phyloP scores from a whole-genome alignment of 2,888 invertebrate species.

The Muschampia plurimacula region DNA sequence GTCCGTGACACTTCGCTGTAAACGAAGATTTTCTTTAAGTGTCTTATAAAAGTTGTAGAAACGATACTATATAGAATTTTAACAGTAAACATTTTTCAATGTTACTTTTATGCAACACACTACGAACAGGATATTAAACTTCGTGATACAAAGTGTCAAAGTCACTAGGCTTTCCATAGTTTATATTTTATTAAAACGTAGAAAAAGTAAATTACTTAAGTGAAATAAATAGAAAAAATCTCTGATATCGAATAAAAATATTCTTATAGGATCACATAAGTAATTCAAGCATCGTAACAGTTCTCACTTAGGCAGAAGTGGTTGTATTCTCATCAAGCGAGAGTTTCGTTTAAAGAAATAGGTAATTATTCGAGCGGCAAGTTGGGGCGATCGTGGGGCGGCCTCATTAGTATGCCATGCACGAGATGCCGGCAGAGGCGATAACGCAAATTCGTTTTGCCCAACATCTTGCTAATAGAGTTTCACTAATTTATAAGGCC shows the following conservation, averaged over 20 bases:
- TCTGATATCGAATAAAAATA: background rate
- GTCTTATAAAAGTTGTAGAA: background rate
- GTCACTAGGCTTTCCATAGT: no score
- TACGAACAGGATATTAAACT: no score
- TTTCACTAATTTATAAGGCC: conserved; percentile 85
- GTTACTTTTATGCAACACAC: no score
- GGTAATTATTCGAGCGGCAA: conserved; percentile 80
- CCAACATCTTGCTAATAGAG: conserved; percentile 85
- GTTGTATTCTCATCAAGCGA: conserved; percentile 49
- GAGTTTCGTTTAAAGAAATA: conserved; percentile 79
- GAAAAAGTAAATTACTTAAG: no score
- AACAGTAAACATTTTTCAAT: background rate
- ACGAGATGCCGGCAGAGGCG: conserved; percentile 75
- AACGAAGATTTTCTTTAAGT: conserved; percentile 23
- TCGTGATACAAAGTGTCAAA: no score
- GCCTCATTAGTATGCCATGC: conserved; percentile 77
- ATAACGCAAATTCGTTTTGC: conserved; percentile 85
- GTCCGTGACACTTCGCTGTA: conserved; percentile 24
- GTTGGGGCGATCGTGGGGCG: conserved; percentile 66
- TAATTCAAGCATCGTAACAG: conserved; percentile 40
- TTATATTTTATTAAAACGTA: background rate
- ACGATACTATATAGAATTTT: background rate
- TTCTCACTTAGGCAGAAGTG: conserved; percentile 43
- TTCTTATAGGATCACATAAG: conserved; percentile 14
- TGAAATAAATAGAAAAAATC: background rate